These are phyloP conservation scores for Jaculus jaculus DNA, from an alignment of 2,113 vertebrate genomes.

Conservation along the genomic window DNA sequence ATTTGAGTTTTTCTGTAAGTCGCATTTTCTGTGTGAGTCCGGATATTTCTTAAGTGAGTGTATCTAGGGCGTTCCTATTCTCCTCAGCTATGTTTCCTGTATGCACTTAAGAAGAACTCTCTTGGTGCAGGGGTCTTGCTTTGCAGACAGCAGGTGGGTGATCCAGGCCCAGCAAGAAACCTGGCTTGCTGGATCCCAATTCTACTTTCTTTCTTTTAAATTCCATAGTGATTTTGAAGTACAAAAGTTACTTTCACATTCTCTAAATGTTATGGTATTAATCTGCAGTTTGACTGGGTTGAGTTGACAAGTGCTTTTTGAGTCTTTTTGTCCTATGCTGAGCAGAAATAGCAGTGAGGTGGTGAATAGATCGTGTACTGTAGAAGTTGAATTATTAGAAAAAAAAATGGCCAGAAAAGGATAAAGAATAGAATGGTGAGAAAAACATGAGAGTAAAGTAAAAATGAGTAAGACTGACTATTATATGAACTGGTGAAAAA, in stretches of 20 bases:
- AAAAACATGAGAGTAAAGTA: slow-evolving; percentile 36
- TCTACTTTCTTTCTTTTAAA: neutral
- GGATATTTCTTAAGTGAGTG: neutral
- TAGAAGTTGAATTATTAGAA: neutral
- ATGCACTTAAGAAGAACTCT: neutral
- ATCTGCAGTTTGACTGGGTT: neutral
- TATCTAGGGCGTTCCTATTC: neutral
- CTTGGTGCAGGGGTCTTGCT: neutral
- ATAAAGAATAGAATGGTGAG: slow-evolving; percentile 42
- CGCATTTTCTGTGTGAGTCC: neutral
- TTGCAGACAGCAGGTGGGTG: neutral
- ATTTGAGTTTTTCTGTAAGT: neutral
- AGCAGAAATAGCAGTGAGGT: slow-evolving; percentile 5
- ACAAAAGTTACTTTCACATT: neutral
- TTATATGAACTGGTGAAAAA: neutral
- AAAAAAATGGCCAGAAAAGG: neutral
- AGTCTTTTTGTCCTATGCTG: slow-evolving; percentile 39
- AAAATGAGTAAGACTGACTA: slow-evolving; percentile 38
- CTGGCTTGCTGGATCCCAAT: neutral
- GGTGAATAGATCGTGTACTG: neutral
- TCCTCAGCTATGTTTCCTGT: too few relatives aligned
- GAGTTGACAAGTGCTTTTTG: neutral
- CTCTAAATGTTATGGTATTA: neutral
- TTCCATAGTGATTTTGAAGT: neutral
- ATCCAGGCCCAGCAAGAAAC: neutral